Evolutionary conservation across 2,113 vertebrate genomes (phyloP).

Genomic region (Stigmatopora nigra): DNA sequence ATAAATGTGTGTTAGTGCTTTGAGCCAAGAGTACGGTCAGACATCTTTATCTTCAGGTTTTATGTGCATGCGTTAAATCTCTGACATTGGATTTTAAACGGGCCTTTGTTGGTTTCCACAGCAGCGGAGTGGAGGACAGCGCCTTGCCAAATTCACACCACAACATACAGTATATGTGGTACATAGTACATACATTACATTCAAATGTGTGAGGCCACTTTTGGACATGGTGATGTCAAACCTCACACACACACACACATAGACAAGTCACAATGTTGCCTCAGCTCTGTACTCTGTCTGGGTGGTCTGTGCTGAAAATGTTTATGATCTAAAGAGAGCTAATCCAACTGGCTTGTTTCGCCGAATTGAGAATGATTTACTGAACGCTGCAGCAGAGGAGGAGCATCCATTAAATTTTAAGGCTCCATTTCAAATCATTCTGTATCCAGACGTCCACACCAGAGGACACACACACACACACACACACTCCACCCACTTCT

Average conservation of each 20-base stretch:
- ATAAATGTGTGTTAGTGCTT: slow-evolving; percentile 12
- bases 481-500: slow-evolving; percentile 7
- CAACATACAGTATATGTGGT: slow-evolving; percentile 32
- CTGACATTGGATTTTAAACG: slow-evolving; percentile 42
- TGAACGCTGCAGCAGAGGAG: slow-evolving; percentile 66
- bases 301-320: slow-evolving; percentile 75
- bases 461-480: slow-evolving; percentile 18
- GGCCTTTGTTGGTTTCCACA: slow-evolving; percentile 65
- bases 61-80: slow-evolving; percentile 46
- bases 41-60: slow-evolving; percentile 37
- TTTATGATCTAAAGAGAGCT: slow-evolving; percentile 78
- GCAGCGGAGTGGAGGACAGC: slow-evolving; percentile 52
- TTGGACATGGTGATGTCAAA: slow-evolving; percentile 53
- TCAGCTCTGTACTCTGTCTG: slow-evolving; percentile 59
- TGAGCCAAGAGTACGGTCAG: slow-evolving; percentile 10
- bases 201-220: slow-evolving; percentile 17
- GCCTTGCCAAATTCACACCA: slow-evolving; percentile 64
- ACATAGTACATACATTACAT: slow-evolving; percentile 11
- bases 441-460: slow-evolving; percentile 45
- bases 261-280: slow-evolving; percentile 26
- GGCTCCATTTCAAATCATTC: slow-evolving; percentile 61
- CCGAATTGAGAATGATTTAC: slow-evolving; percentile 79
- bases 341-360: slow-evolving; percentile 79
- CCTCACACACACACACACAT: slow-evolving; percentile 25
- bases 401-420: slow-evolving; percentile 62